A percentile compares a stretch with the other conserved stretches of the same genome.
Conservation (phyloP, 2,888 invertebrate species). For the Elegia similella region DNA sequence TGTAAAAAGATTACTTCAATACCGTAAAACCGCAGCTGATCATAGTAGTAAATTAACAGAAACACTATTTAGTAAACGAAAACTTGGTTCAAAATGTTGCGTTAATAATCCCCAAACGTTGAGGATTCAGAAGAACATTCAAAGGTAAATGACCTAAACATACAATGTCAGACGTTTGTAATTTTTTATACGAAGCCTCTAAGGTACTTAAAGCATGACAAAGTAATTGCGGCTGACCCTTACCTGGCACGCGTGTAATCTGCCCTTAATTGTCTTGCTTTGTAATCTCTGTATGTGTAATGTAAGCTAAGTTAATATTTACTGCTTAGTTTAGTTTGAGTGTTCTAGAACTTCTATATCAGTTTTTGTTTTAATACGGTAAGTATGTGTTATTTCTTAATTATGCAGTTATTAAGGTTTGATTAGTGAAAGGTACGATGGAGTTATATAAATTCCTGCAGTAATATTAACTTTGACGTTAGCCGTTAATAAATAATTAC, state of each 20-base stretch:
- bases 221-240: not conserved
- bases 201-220: not conserved
- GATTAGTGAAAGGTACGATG: too few relatives aligned
- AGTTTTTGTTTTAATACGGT: too few relatives aligned
- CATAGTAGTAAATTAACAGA: too few relatives aligned
- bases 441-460: too few relatives aligned
- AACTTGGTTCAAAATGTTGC: not conserved
- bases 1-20: not conserved
- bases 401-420: too few relatives aligned
- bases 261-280: not conserved
- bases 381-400: too few relatives aligned
- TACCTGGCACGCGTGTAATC: not conserved
- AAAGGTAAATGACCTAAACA: not conserved
- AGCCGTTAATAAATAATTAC: too few relatives aligned
- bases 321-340: too few relatives aligned
- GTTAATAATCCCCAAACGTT: not conserved
- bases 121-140: not conserved
- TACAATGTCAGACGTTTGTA: not conserved
- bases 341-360: too few relatives aligned
- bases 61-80: not conserved
- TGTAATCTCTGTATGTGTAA: too few relatives aligned
- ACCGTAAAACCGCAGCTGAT: not conserved
- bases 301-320: too few relatives aligned
- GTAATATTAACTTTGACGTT: too few relatives aligned
- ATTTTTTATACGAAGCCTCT: conserved; percentile 7